Base-by-base conservation (phyloP, 2,888 invertebrate genomes). In the Panopea generosa region DNA sequence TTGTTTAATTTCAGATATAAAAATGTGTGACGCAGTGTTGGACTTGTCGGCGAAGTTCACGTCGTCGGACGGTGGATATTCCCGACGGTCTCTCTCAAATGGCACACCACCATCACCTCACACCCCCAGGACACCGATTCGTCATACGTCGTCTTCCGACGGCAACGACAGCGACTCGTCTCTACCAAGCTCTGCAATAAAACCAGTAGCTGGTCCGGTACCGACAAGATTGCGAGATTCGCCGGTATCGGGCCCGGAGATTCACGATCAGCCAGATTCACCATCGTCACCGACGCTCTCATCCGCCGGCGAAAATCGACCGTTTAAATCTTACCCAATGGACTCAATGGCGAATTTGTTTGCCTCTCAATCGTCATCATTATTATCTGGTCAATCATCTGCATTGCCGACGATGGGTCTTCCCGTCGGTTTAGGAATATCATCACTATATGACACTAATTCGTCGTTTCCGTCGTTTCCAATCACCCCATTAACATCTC, bases 291-390 rank as follows among this genome's bases (percentile, higher is more conserved):
- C 76, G 3, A 33, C 62, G 4, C 69, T 70, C 27, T 62, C 76
- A 7, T 69, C 78, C 2, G 60, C 55, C 16, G 78, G 63, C 26
- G 56, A 55, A 16, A 71, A 67, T 57, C 76, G 86, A 57, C 87
- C 87, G 24, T 88, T 88, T 72, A 88, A 88, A 82, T 87, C 87
- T 76, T 88, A 86, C 67, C 84, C 86, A 7, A 72, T 86, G 72
- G 88, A 89, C 49, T 73, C 82, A 6, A 52, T 86, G 55, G 77
- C 83, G 43, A 62, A 70, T 6, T 43, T 77, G 49, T 78, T 78
- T 43, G 75, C 84, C 3, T 77, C 84, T 3, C 26, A 77, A 6
- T 81, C 84, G 7, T 68, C 83, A 2, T 56, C 84, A 38, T 60
- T 84, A 55, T 67, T 84, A 0, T 73, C 82, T 2, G 74, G 79